Conservation (phyloP, 2,797 vertebrate genomes). For the Otus scops region DNA sequence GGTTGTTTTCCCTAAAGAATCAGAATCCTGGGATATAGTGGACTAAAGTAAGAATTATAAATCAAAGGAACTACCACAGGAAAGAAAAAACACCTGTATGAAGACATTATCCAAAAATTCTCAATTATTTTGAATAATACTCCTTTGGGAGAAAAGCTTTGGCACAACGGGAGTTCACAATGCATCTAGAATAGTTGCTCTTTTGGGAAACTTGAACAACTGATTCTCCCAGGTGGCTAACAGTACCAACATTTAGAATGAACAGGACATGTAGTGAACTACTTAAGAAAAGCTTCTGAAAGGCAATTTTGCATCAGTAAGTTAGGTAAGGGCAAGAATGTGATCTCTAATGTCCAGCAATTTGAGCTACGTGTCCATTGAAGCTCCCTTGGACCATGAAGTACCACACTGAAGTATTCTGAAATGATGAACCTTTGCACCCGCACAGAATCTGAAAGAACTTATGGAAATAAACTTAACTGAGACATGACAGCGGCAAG, state of each 20-base stretch:
- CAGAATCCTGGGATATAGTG: not conserved
- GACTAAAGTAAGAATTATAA: not conserved
- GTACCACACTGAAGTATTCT: not conserved
- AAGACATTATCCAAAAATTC: not conserved
- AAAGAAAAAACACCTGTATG: not conserved
- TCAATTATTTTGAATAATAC: not conserved
- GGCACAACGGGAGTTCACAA: not conserved
- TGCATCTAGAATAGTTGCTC: not conserved
- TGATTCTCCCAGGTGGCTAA: not conserved
- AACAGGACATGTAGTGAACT: not conserved
- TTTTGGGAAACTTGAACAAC: not conserved
- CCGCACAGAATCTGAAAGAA: not conserved
- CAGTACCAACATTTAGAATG: not conserved
- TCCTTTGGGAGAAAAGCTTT: not conserved
- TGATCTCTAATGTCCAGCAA: not conserved
- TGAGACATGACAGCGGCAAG: not conserved
- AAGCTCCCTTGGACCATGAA: not conserved
- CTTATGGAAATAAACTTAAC: not conserved
- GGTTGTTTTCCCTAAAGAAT: not conserved
- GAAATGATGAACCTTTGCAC: not conserved
- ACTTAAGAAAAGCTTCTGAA: not conserved
- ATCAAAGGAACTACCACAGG: not conserved
- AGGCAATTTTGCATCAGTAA: not conserved
- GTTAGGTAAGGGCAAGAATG: not conserved
- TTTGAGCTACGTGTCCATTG: rapidly evolving